A percentile compares a stretch with the other conserved stretches of the same genome.
Conservation (phyloP, 2,113 vertebrate genomes). For the Nyctibius bracteatus region DNA sequence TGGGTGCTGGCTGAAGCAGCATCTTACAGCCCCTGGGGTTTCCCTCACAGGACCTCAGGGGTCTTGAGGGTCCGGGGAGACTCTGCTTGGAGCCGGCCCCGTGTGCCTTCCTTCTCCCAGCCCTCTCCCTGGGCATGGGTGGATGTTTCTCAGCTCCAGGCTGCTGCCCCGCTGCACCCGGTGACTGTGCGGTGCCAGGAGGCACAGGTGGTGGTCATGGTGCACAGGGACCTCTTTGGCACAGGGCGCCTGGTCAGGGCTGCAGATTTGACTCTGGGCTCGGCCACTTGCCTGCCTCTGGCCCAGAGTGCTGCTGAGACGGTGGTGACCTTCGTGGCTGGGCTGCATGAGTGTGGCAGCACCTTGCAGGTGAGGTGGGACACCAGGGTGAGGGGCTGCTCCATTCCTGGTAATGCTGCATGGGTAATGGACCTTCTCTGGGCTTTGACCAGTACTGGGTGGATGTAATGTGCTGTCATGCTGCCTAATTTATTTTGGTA, state of each 20-base stretch:
- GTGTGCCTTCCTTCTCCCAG: neutral
- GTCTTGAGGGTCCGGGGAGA: neutral
- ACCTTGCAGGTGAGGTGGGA: slow-evolving; percentile 43
- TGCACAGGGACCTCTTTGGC: slow-evolving; percentile 60
- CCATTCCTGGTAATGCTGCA: rapidly evolving
- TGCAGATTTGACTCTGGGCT: slow-evolving; percentile 49
- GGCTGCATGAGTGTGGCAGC: slow-evolving; percentile 36
- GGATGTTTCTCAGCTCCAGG: neutral
- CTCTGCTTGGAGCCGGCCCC: neutral
- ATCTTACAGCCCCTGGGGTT: neutral
- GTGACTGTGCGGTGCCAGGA: slow-evolving; percentile 56
- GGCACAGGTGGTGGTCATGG: slow-evolving; percentile 18
- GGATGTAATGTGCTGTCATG: rapidly evolving
- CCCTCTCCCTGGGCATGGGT: neutral
- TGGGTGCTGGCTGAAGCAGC: neutral
- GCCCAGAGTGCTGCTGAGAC: neutral
- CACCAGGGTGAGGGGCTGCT: neutral
- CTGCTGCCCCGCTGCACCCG: neutral
- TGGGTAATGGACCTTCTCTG: neutral
- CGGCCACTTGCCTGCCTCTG: neutral
- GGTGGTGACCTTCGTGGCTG: neutral
- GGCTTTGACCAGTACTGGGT: neutral
- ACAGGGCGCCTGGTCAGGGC: slow-evolving; percentile 25
- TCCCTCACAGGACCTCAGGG: neutral
- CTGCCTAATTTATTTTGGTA: rapidly evolving